These are phyloP conservation scores for Megalops atlanticus DNA, from an alignment of 2,113 vertebrate genomes.

Conservation along the genomic window DNA sequence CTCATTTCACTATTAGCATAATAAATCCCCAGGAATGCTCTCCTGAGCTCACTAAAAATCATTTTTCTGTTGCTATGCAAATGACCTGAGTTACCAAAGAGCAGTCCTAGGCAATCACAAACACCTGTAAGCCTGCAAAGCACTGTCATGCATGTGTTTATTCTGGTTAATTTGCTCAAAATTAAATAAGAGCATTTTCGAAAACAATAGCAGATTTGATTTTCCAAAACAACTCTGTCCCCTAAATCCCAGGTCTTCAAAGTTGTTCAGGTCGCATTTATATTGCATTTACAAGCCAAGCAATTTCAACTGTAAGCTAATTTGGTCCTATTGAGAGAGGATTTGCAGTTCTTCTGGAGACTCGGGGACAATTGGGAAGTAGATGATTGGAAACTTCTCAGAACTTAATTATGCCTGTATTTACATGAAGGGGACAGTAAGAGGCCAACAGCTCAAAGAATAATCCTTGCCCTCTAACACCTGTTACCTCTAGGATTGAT, in stretches of 20 bases:
- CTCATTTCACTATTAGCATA: constrained; percentile 2
- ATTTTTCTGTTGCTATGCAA: not conserved
- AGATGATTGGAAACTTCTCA: too few relatives aligned
- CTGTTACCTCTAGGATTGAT: too few relatives aligned
- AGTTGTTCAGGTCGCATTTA: not conserved
- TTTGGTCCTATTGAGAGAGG: not conserved
- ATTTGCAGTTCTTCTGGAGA: too few relatives aligned
- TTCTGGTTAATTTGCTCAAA: not conserved
- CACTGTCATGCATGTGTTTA: not conserved
- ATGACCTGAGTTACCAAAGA: not conserved
- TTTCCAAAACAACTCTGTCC: not conserved
- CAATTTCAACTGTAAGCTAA: not conserved
- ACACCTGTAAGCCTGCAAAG: not conserved
- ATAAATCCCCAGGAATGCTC: not conserved
- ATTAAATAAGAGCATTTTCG: not conserved
- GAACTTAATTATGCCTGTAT: not conserved
- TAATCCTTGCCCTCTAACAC: too few relatives aligned
- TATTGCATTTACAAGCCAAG: not conserved
- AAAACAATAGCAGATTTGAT: not conserved
- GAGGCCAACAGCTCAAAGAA: not conserved
- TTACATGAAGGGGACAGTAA: too few relatives aligned
- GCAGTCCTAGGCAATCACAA: not conserved
- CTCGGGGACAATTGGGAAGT: too few relatives aligned
- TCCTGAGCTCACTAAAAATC: not conserved
- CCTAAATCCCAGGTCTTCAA: not conserved